phyloP scores from a whole-genome alignment of 2,888 invertebrate genomes.

The Noctua janthe region DNA sequence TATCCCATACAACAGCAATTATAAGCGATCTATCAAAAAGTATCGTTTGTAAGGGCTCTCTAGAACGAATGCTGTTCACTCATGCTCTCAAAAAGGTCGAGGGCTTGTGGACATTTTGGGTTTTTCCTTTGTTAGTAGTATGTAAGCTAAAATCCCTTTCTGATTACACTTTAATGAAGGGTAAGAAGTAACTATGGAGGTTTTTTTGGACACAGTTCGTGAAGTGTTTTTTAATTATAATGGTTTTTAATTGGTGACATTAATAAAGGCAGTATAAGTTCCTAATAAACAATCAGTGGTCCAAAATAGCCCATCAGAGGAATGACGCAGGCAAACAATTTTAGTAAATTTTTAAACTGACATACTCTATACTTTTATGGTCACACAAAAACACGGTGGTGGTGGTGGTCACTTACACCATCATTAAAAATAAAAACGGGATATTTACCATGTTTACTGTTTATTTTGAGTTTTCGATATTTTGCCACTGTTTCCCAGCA shows the following conservation, averaged over 20 bases:
- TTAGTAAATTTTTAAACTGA: too few relatives aligned
- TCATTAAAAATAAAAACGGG: too few relatives aligned
- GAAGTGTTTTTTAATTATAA: not conserved
- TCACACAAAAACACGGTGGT: too few relatives aligned
- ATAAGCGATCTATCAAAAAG: constrained; percentile 51
- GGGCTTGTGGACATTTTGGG: constrained; percentile 54
- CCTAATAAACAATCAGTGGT: too few relatives aligned
- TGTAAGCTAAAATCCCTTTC: constrained; percentile 56
- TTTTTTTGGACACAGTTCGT: not conserved
- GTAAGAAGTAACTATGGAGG: constrained; percentile 36
- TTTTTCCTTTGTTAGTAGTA: constrained; percentile 54
- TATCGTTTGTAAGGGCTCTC: constrained; percentile 48
- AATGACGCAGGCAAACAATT: too few relatives aligned
- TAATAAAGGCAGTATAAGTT: too few relatives aligned
- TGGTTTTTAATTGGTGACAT: not conserved
- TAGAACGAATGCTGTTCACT: constrained; percentile 62
- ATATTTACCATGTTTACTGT: too few relatives aligned
- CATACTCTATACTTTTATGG: too few relatives aligned
- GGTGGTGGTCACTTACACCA: too few relatives aligned
- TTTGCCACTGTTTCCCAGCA: too few relatives aligned
- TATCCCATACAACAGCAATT: constrained; percentile 46
- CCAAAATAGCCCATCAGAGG: too few relatives aligned
- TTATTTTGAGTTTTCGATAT: too few relatives aligned
- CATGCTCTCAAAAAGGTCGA: constrained; percentile 65
- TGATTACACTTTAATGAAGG: constrained; percentile 58